Conservation (phyloP, 2,888 invertebrate genomes). For the Dicyrtoma fusca region DNA sequence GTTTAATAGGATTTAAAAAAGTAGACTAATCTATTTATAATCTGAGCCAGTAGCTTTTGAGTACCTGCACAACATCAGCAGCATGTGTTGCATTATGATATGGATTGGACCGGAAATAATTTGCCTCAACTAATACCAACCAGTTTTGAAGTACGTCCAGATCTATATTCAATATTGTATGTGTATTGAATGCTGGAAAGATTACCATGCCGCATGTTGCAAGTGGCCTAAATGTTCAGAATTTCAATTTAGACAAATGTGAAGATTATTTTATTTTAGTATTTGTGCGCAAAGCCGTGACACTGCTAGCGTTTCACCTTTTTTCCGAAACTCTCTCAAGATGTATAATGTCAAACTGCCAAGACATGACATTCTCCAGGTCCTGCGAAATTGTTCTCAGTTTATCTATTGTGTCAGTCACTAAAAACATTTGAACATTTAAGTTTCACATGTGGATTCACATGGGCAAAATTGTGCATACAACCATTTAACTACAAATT, state of each 20-base stretch:
- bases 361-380: not conserved
- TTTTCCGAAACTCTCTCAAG: not conserved
- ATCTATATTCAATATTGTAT: conserved; percentile 16
- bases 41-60: no score
- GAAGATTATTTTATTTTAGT: no score
- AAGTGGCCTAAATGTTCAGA: conserved; percentile 27
- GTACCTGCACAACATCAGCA: conserved; percentile 37
- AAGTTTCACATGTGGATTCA: no score
- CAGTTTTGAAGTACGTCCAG: conserved; percentile 19
- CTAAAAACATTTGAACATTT: no score
- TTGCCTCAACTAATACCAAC: conserved; percentile 30
- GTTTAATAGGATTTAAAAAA: not conserved
- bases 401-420: no score
- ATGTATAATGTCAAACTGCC: not conserved
- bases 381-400: not conserved
- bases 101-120: conserved; percentile 33
- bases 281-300: no score
- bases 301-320: not conserved
- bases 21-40: not conserved
- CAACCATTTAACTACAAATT: no score
- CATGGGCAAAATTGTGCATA: no score
- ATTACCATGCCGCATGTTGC: conserved; percentile 29
- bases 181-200: conserved; percentile 22
- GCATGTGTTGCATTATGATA: conserved; percentile 42
- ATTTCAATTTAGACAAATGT: not conserved